Percentiles rank a stretch among this genome's conserved stretches.
Conservation (phyloP, 2,113 vertebrate species). For the Dromaius novaehollandiae region DNA sequence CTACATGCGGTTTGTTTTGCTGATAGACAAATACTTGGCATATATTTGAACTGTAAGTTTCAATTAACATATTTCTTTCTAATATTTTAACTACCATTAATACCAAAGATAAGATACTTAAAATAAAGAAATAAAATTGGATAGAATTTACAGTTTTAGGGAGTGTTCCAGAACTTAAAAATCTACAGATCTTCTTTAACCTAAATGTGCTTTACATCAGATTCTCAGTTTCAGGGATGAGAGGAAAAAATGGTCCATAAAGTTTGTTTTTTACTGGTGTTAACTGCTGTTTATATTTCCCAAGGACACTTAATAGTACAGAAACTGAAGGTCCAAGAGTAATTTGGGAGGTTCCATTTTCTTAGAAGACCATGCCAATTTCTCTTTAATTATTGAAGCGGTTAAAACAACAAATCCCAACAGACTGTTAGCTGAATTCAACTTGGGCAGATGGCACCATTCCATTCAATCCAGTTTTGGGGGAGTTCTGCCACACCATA, state of each 20-base stretch:
- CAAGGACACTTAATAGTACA: background rate
- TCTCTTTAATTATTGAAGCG: constrained; percentile 11
- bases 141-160: background rate
- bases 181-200: background rate
- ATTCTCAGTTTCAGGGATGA: background rate
- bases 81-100: background rate
- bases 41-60: background rate
- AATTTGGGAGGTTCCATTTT: background rate
- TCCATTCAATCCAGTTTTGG: constrained; percentile 27
- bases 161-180: background rate
- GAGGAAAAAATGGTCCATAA: background rate
- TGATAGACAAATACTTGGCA: background rate
- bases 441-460: background rate
- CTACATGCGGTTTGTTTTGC: background rate
- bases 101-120: background rate
- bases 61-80: background rate
- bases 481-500: constrained; percentile 10
- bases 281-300: background rate
- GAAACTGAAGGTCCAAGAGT: background rate
- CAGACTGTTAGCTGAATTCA: constrained; percentile 50
- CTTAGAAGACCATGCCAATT: background rate
- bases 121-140: background rate
- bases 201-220: background rate
- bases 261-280: background rate
- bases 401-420: constrained; percentile 13